Base-by-base conservation (phyloP, 2,113 vertebrate genomes). In the Lethenteron camtschaticum region DNA sequence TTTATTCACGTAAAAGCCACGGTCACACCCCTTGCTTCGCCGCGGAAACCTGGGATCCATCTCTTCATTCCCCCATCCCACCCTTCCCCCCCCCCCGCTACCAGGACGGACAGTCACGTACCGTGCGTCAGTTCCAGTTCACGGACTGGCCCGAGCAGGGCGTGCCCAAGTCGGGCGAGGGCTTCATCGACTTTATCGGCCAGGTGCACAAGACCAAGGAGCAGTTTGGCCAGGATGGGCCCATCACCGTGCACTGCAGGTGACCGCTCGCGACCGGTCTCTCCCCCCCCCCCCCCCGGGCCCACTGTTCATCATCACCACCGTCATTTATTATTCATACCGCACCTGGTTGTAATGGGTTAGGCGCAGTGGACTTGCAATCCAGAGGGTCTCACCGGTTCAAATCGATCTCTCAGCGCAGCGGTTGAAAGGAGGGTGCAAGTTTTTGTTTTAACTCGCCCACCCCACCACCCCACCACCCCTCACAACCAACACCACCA, bases 201-300 rank as follows among this genome's bases (percentile, higher is more conserved):
- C 92, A 96, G 76, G 94, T 96, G 55, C 94, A 99, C 76, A 99
- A 99, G 83, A 99, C 94, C 77, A 99, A 99, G 87, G 94, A 96
- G 75, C 94, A 99, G 83, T 96, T 99, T 41, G 94, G 94, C 70
- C 94, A 99, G 78, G 94, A 99, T 0, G 94, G 94, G 6, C 94
- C 94, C 18, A 99, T 99, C 77, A 89, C 90, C 59, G 92, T 95
- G 73, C 92, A 99, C 80, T 99, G 94, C 92, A 99, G 91, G 94
- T 96, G 75, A 70, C 78, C 57, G 0, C 0, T 8, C 20, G 72
- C 20, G 73, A 73, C 75, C 70, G 73, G 72, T 57, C 74, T 63
- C 60, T 68, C n/a, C n/a, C n/a, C n/a, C 56, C 56, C 56, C 55
- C 3, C 14, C 41, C 9, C 1, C 9, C 1, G 1, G 20, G 13